Percentiles rank a stretch among this genome's conserved stretches.
Conservation (phyloP, 2,113 vertebrate genomes). For the Etia nguti region DNA sequence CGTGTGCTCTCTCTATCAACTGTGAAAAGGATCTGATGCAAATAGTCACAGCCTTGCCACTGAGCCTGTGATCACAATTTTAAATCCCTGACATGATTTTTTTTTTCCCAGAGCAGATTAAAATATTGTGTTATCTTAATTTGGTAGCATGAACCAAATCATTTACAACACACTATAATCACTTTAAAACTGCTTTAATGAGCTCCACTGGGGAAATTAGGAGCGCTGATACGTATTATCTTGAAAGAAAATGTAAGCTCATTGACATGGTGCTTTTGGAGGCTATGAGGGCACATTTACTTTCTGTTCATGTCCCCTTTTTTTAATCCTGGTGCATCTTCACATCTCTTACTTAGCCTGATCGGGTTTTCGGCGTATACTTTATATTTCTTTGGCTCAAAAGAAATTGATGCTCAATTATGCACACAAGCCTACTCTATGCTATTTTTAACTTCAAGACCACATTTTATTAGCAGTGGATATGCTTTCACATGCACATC, state of each 20-base stretch:
- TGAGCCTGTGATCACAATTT: not conserved
- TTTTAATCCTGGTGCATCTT: not conserved
- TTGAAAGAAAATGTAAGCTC: not conserved
- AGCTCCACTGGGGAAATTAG: not conserved
- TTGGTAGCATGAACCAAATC: not conserved
- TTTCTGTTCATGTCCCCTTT: not conserved
- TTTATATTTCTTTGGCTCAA: not conserved
- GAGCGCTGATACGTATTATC: not conserved
- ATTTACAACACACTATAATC: not conserved
- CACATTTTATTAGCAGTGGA: not conserved
- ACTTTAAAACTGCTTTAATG: not conserved
- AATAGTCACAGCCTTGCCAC: rapidly evolving
- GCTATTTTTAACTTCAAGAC: not conserved
- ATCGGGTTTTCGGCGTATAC: rapidly evolving
- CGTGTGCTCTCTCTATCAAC: not conserved
- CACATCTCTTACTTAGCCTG: not conserved
- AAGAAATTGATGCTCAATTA: not conserved
- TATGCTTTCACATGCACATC: rapidly evolving
- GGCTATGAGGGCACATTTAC: not conserved
- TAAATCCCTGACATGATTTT: not conserved
- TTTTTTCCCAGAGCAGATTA: not conserved
- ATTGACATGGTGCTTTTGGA: not conserved
- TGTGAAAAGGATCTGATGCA: not conserved
- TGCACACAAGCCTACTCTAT: not conserved
- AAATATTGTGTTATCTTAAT: not conserved